Base-by-base conservation (phyloP, 2,113 vertebrate genomes). In the Ciconia boyciana region DNA sequence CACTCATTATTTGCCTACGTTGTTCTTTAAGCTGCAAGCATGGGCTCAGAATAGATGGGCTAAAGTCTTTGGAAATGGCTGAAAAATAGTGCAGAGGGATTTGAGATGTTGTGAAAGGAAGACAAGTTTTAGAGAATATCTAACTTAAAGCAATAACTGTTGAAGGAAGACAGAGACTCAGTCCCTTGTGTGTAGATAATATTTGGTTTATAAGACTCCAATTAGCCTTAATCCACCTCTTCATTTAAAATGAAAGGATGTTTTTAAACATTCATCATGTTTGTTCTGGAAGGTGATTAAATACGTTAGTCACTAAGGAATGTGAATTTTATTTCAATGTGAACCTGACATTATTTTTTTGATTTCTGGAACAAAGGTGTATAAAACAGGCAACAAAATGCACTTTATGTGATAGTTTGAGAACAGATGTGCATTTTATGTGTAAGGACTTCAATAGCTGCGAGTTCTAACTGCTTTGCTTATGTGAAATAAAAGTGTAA, bases 201-300 rank as follows among this genome's bases (percentile, higher is more conserved):
- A 75, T 61, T 86, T 80, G 25, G 25, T 70, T 85, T 95, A 94
- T 94, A 96, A 95, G 44, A 82, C 44, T 91, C 70, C 85, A 96
- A 95, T 96, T 97, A 96, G 58, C 76, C 41, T 93, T 95, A 97
- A 96, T 94, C 93, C 76, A 84, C 26, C 29, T 92, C 64, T 96
- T 70, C 29, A 58, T 92, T 95, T 97, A 83, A 94, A 96, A 91
- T 68, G 44, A 96, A 94, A 88, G 16, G 29, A 49, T 75, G 36
- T 64, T 96, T 94, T 66, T 87, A 95, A 88, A 79, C 61, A 87
- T 87, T 62, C 32, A 74, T 25, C 41, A 61, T 69, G 20, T 92
- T 96, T 95, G 22, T 58, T 95, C 77, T 95, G 74, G 69, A 89
- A 87, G n/a, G 32, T 1, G 8, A 87, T 92, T 92, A 94, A 85